These are phyloP conservation scores for Poecilia velifera DNA, from an alignment of 2,797 vertebrate genomes.

Conservation along the genomic window DNA sequence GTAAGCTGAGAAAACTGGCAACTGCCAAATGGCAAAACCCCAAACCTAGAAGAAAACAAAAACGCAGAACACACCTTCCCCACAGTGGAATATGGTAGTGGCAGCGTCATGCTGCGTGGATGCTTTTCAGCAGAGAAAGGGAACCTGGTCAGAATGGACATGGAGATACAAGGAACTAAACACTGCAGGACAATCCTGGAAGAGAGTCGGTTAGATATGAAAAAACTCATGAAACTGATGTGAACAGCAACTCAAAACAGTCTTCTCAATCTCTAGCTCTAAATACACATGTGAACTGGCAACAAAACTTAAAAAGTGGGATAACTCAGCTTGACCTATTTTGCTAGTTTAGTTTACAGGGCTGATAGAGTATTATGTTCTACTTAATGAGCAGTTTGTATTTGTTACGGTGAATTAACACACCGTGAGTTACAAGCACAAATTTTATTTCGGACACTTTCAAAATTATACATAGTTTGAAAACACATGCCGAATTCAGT, in stretches of 20 bases:
- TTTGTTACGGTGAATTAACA: neutral
- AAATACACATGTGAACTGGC: neutral
- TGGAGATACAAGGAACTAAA: neutral
- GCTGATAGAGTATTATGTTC: neutral
- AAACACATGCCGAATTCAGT: neutral
- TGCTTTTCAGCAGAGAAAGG: neutral
- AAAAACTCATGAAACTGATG: neutral
- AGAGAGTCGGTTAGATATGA: neutral
- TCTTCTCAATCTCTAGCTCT: neutral
- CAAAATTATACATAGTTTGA: neutral
- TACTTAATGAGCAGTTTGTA: neutral
- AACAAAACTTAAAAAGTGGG: neutral
- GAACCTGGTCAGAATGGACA: neutral
- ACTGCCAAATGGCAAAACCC: neutral
- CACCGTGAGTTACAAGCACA: neutral
- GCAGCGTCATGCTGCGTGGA: neutral
- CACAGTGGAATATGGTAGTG: neutral
- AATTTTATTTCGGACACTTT: neutral
- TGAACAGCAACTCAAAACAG: neutral
- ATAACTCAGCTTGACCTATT: neutral
- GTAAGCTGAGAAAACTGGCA: neutral
- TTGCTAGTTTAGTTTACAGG: neutral
- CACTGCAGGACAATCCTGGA: neutral
- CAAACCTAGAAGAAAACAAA: neutral
- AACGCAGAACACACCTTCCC: neutral